phyloP scores from a whole-genome alignment of 2,113 vertebrate species.

The Panthera tigris region DNA sequence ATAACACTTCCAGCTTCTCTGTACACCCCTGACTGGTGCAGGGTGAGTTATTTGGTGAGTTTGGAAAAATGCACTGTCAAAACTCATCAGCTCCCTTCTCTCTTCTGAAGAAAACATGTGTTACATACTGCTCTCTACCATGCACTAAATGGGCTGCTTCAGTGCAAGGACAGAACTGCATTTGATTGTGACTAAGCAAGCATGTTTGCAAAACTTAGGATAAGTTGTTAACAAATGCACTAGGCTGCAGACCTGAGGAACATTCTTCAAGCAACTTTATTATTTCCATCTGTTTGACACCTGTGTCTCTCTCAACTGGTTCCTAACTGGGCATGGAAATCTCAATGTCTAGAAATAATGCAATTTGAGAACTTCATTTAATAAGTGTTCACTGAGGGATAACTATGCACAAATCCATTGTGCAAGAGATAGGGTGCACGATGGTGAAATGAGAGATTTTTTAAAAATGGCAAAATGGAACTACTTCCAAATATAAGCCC shows the following conservation, averaged over 20 bases:
- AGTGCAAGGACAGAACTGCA: not conserved
- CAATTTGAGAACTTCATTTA: not conserved
- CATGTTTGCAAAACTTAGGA: not conserved
- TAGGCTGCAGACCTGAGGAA: not conserved
- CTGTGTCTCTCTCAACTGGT: not conserved
- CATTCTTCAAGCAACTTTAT: not conserved
- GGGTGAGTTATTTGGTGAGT: not conserved
- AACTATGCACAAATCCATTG: not conserved
- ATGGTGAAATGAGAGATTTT: not conserved
- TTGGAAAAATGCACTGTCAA: not conserved
- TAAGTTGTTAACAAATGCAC: not conserved
- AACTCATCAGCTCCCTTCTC: not conserved
- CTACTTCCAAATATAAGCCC: not conserved
- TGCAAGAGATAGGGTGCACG: not conserved
- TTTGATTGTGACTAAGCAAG: not conserved
- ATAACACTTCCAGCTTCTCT: not conserved
- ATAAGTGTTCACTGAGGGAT: not conserved
- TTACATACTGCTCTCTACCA: accelerated
- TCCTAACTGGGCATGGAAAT: not conserved
- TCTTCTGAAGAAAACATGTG: not conserved
- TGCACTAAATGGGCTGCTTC: no score
- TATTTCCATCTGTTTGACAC: not conserved
- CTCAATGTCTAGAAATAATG: slow-evolving; percentile 1
- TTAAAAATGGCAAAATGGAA: not conserved
- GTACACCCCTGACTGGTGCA: not conserved